phyloP scores from a whole-genome alignment of 2,113 vertebrate genomes.

The Penelope pileata region DNA sequence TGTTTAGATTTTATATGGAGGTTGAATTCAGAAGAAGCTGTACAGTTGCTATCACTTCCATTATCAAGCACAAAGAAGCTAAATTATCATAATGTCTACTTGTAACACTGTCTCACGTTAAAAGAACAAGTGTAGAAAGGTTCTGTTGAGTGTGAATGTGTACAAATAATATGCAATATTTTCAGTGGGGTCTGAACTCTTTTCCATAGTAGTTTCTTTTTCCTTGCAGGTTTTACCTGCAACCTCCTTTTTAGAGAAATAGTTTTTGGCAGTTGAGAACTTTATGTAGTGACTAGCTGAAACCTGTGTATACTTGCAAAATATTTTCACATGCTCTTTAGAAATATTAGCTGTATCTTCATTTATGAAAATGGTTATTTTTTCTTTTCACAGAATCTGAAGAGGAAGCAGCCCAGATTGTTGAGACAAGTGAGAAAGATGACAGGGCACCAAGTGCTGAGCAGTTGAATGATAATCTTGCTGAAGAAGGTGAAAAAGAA shows the following conservation, averaged over 20 bases:
- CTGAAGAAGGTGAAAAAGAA: constrained; percentile 64
- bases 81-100: neutral
- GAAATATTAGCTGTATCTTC: neutral
- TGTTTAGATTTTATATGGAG: neutral
- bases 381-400: constrained; percentile 68
- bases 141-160: neutral
- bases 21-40: neutral
- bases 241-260: neutral
- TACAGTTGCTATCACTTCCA: neutral
- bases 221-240: neutral
- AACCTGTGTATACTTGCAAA: neutral
- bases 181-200: neutral
- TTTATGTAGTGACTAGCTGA: neutral
- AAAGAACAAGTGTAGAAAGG: neutral
- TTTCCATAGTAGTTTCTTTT: neutral
- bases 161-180: neutral
- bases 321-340: neutral
- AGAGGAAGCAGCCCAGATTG: constrained; percentile 33
- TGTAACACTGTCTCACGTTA: neutral
- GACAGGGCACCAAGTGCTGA: constrained; percentile 54
- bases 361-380: constrained; percentile 30
- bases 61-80: neutral
- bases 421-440: constrained; percentile 45
- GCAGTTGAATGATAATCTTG: constrained; percentile 37
- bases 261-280: neutral